Evolutionary conservation across 1,140 invertebrate genomes (phyloP).

Genomic region (Chironomus striatipennis): DNA sequence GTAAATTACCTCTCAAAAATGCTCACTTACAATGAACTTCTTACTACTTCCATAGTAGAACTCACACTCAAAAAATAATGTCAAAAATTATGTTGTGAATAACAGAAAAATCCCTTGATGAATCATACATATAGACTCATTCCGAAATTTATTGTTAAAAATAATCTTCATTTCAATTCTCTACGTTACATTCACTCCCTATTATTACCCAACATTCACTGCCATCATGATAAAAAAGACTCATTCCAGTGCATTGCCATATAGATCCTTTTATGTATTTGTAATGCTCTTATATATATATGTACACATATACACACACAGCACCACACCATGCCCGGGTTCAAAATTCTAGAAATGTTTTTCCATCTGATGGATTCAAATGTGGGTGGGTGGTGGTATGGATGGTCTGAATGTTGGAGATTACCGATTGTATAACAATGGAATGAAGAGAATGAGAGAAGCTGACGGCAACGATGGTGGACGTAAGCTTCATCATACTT

Average conservation of each 20-base stretch:
- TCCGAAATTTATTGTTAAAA: not conserved
- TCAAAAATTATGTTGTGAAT: constrained; percentile 9
- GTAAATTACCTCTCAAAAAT: too few species aligned
- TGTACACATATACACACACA: not conserved
- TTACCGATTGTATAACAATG: not conserved
- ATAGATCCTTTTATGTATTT: not conserved
- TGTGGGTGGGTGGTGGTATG: not conserved
- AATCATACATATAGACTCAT: not conserved
- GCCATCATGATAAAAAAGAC: not conserved
- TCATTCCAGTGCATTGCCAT: constrained; percentile 1
- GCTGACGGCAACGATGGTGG: not conserved
- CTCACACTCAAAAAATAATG: not conserved
- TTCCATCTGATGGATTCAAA: not conserved
- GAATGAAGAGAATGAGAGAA: not conserved
- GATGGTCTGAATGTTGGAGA: not conserved
- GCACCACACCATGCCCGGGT: not conserved
- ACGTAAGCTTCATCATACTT: not conserved
- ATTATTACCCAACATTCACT: not conserved
- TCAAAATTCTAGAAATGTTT: constrained; percentile 20
- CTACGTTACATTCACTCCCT: not conserved
- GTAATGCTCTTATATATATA: too few species aligned
- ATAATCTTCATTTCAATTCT: not conserved
- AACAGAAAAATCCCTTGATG: not conserved
- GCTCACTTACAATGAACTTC: too few species aligned
- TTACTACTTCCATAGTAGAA: too few species aligned